A percentile compares a stretch with the other conserved stretches of the same genome.
Conservation (phyloP, 2,113 vertebrate genomes). For the Sorex araneus region DNA sequence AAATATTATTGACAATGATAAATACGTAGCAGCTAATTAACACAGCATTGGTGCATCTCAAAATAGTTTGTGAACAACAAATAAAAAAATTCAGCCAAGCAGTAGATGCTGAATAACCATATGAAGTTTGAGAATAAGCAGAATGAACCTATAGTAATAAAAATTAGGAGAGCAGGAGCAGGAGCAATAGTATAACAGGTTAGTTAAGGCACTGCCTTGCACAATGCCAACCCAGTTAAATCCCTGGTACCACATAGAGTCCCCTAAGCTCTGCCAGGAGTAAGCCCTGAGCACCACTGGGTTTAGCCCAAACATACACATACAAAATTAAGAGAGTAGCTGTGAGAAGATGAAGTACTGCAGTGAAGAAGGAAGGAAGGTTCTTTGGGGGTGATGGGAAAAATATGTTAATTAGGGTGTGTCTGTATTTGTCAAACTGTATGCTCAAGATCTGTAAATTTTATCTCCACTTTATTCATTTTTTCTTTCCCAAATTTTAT, state of each 20-base stretch:
- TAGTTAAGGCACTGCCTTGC: too few species aligned
- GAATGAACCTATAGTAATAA: conserved; percentile 5
- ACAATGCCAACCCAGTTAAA: too few species aligned
- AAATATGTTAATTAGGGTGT: neutral
- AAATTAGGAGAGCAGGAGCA: neutral
- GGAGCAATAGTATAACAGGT: too few species aligned
- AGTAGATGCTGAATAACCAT: neutral
- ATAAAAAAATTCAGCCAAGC: too few species aligned
- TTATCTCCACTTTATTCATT: neutral
- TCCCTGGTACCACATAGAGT: too few species aligned
- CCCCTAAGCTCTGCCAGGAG: too few species aligned
- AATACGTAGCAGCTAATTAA: conserved; percentile 37
- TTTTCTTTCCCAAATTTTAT: too few species aligned
- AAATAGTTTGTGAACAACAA: conserved; percentile 52
- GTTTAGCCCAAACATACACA: too few species aligned
- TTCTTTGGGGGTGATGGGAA: neutral
- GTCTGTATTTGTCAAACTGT: conserved; percentile 22
- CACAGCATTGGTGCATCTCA: conserved; percentile 8
- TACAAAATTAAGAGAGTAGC: neutral
- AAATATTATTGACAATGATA: neutral
- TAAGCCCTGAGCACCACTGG: too few species aligned
- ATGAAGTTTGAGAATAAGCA: conserved; percentile 2
- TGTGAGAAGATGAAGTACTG: neutral
- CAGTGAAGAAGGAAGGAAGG: neutral
- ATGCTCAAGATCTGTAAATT: conserved; percentile 34